Conservation (phyloP, 2,113 vertebrate genomes). For the Psophia crepitans region DNA sequence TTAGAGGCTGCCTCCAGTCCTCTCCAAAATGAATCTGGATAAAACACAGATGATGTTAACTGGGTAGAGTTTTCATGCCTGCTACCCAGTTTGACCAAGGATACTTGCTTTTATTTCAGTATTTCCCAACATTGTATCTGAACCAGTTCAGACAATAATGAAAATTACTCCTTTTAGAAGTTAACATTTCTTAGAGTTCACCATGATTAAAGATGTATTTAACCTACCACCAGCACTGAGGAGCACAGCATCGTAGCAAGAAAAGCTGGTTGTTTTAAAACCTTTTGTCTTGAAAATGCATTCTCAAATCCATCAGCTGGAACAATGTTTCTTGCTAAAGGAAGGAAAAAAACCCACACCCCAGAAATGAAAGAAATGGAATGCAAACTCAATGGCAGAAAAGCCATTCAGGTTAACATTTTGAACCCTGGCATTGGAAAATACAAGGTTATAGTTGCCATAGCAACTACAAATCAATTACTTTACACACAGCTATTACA, state of each 20-base stretch:
- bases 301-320: not conserved
- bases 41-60: not conserved
- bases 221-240: not conserved
- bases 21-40: not conserved
- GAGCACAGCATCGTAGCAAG: not conserved
- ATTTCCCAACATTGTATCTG: not conserved
- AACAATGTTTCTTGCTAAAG: not conserved
- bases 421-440: not conserved
- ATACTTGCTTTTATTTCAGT: not conserved
- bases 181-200: not conserved
- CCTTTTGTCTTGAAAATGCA: not conserved
- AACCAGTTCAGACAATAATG: not conserved
- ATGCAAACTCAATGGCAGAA: not conserved
- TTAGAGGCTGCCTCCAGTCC: not conserved
- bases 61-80: not conserved
- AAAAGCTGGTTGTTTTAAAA: not conserved
- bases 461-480: slow-evolving; percentile 2
- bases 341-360: not conserved
- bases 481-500: slow-evolving; percentile 8
- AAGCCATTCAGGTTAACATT: not conserved
- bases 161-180: not conserved
- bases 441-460: not conserved
- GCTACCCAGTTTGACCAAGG: not conserved
- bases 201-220: not conserved
- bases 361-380: not conserved